Evolutionary conservation across 2,888 invertebrate species (phyloP), one percentile per base, ranked within the genome.

Genomic region (Ashinkailepas kermadecensis): DNA sequence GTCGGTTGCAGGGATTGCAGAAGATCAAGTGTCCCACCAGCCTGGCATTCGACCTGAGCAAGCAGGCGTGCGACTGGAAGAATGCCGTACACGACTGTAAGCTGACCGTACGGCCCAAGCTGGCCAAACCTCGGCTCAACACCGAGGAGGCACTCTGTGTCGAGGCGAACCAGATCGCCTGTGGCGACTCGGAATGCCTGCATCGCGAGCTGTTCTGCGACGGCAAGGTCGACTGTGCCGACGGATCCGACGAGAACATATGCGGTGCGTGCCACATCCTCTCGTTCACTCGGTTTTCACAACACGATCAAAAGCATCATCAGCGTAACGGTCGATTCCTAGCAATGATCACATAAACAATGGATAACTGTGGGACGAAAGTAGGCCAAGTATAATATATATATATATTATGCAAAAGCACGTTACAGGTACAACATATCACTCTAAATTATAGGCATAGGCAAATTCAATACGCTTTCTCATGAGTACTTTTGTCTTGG

Each of bases 21-120:
- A 95, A 95, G 57, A 94, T 96, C 86, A 92, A 95, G 88, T 96
- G 96, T 87, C 96, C 96, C 74, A 95, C 95, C 82, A 95, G 96
- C 88, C 89, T 96, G 85, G 95, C 91, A 89, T 96, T 96, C 89
- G 96, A 96, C 88, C 95, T 96, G 86, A 95, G 96, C 87, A 95
- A 95, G 88, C 96, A 96, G 89, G 96, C 96, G 6, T 96, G 96
- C 87, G 95, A 96, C 87, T 96, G 96, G 96, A 95, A 94, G 87
- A 94, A 93, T 84, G 91, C 95, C 4, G 96, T 96, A 21, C 95
- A 94, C 88, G 96, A 95, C 88, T 96, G 96, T 89, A 95, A 94
- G 87, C 87, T 93, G 86, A 95, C 95, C 90, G 94, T 93, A 88
- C 95, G 95, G 88, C 95, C 95, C 87, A 92, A 94, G 84, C 95